These are phyloP conservation scores for Cottoperca gobio DNA, from an alignment of 2,797 vertebrate species.

Conservation along the genomic window DNA sequence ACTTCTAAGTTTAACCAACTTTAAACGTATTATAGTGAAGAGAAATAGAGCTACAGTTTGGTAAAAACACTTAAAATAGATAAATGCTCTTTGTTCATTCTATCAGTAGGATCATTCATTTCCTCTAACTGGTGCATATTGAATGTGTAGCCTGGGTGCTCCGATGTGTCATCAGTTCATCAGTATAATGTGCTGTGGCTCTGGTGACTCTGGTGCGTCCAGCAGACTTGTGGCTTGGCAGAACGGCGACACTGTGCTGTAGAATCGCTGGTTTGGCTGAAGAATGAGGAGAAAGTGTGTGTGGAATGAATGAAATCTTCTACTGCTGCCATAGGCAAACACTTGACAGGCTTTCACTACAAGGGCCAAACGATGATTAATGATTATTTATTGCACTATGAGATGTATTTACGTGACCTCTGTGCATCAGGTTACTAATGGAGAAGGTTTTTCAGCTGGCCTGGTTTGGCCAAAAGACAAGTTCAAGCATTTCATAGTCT, in stretches of 20 bases:
- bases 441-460: constrained; percentile 71
- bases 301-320: constrained; percentile 73
- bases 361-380: constrained; percentile 40
- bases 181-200: constrained; percentile 48
- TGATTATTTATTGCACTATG: constrained; percentile 71
- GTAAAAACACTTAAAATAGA: background rate
- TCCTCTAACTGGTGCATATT: constrained; percentile 18
- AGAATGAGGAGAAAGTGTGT: constrained; percentile 62
- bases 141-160: constrained; percentile 37
- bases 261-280: constrained; percentile 76
- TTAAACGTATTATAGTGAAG: background rate
- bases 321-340: constrained; percentile 59
- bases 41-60: background rate
- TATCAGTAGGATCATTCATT: constrained; percentile 4
- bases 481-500: constrained; percentile 67
- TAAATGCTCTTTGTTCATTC: constrained; percentile 14
- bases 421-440: constrained; percentile 63
- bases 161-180: constrained; percentile 58
- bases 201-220: constrained; percentile 50
- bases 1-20: no score
- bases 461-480: constrained; percentile 72
- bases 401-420: constrained; percentile 69
- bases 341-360: constrained; percentile 58
- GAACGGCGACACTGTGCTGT: constrained; percentile 55
- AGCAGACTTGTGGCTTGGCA: constrained; percentile 73